These are phyloP conservation scores for Brachionus manjavacas DNA, from an alignment of 1,140 invertebrate species.

Conservation along the genomic window DNA sequence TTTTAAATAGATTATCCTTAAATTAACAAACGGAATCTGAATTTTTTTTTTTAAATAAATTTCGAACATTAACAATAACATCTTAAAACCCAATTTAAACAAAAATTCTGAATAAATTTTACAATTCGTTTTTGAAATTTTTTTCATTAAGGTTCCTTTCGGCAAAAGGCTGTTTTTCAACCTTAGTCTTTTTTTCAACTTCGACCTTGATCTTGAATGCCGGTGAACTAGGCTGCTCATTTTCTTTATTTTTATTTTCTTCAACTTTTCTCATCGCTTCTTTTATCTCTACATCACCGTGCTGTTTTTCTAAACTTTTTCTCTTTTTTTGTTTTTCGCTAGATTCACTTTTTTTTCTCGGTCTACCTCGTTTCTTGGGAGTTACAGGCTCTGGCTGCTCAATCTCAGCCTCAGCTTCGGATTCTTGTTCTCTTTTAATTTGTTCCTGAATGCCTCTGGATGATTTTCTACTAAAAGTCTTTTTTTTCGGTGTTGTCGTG, in stretches of 20 bases:
- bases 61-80: neutral
- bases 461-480: neutral
- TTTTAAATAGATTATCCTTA: neutral
- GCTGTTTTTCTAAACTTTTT: slow-evolving; percentile 7
- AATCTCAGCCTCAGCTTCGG: neutral
- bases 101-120: neutral
- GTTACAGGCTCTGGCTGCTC: neutral
- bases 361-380: neutral
- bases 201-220: neutral
- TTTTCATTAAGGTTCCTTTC: neutral
- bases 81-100: neutral
- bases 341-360: neutral
- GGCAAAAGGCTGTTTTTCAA: neutral
- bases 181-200: neutral
- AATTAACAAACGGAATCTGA: no score
- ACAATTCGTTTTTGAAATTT: neutral
- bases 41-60: no score
- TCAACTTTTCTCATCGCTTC: neutral
- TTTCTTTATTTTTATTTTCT: slow-evolving; percentile 14
- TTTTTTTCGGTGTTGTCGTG: neutral
- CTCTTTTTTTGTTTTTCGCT: neutral
- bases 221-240: neutral
- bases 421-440: neutral
- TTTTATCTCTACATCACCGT: slow-evolving; percentile 16
- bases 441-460: neutral